A percentile compares a stretch with the other conserved stretches of the same genome.
Evolutionary conservation across 2,888 invertebrate genomes (phyloP).

Genomic region (Trachelus troglodyta): DNA sequence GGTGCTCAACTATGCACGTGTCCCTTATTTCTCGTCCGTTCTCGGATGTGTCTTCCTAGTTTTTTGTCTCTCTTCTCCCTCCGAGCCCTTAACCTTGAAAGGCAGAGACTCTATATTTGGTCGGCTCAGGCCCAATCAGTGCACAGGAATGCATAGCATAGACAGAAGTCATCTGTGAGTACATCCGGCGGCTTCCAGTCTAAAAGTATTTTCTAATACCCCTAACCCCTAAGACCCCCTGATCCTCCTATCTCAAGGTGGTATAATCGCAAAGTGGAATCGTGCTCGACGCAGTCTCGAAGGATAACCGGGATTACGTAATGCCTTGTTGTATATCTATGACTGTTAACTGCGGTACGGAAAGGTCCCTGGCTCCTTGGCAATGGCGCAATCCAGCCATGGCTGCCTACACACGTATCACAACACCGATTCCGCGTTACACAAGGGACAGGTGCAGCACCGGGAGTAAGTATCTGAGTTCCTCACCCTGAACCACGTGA

Average conservation of each 20-base stretch:
- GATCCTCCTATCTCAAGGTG: background rate
- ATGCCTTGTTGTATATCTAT: background rate
- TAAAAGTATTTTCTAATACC: background rate
- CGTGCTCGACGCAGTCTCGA: background rate
- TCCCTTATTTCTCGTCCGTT: background rate
- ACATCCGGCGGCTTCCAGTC: background rate
- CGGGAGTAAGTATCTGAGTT: background rate
- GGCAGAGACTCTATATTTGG: background rate
- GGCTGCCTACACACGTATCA: background rate
- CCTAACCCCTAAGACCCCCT: too few species aligned
- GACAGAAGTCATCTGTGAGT: background rate
- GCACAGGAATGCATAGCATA: background rate
- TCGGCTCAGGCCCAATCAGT: background rate
- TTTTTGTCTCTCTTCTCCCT: background rate
- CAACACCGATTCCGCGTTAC: background rate
- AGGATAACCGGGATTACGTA: background rate
- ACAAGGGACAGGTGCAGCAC: background rate
- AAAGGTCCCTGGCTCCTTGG: background rate
- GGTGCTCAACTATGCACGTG: background rate
- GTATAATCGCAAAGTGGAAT: background rate
- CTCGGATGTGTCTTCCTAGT: background rate
- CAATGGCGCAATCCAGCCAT: background rate
- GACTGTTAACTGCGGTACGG: background rate
- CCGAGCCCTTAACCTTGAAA: constrained; percentile 4
- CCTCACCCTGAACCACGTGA: background rate